Base-by-base conservation (phyloP, 2,797 vertebrate genomes). In the Chrysocyon brachyurus region DNA sequence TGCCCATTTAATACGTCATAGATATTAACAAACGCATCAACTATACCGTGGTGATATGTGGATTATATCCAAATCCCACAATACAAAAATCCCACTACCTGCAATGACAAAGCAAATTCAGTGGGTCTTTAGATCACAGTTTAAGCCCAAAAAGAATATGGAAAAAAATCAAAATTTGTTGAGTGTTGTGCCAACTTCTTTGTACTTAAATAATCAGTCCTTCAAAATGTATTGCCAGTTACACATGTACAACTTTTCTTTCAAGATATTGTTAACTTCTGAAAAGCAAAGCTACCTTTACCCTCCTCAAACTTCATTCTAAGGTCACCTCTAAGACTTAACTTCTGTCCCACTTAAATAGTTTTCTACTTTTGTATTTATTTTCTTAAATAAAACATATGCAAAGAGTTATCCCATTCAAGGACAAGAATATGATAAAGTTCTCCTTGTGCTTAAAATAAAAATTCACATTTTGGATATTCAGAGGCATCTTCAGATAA, bases 371-470 rank as follows among this genome's bases (percentile, higher is more conserved):
- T 78, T 26, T 77, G 36, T 77, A 79, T 94, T 97, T 66, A 68
- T 95, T 91, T 70, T 85, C 66, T 94, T 86, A 97, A 96, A 86
- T 82, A 88, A 95, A 90, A 87, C n/a, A 75, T 86, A 91, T 70
- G 63, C 59, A 92, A 75, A 97, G 88, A 97, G 70, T 11, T 68
- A 81, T 87, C 73, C 56, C 89, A 83, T 88, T 90, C 52, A 63
- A 94, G 52, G 36, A 93, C 72, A 54, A 94, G 56, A 93, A 81
- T 83, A 86, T 26, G 33, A 83, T 57, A 26, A 81, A 84, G 33
- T 10, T 95, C 66, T 81, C 90, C 86, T 90, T 75, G 54, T 21
- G 57, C 81, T 92, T 72, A 92, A 87, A 68, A 77, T 75, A 63
- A 75, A 63, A 72, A 52, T 19, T 52, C 31, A 28, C n/a, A 52